phyloP scores from a whole-genome alignment of 2,797 vertebrate species.

The Cyclura pinguis region DNA sequence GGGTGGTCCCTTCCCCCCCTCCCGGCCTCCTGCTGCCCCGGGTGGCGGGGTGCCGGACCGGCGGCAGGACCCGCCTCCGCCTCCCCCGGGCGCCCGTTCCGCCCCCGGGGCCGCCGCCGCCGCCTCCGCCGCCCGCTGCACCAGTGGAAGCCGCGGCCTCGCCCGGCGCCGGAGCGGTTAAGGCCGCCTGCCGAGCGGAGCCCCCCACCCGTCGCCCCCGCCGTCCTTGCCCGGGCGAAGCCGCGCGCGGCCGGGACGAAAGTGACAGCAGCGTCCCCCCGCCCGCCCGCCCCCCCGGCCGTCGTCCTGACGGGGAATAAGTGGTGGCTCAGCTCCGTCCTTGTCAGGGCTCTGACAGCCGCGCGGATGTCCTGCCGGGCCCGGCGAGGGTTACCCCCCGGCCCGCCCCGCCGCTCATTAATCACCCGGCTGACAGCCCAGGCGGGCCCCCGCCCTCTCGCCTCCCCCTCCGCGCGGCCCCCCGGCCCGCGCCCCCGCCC shows the following conservation, averaged over 20 bases:
- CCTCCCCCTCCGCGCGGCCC: constrained; percentile 89
- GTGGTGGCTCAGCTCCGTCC: constrained; percentile 99
- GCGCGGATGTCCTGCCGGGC: constrained; percentile 98
- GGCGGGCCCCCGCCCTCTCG: constrained; percentile 79
- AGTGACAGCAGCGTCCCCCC: constrained; percentile 93
- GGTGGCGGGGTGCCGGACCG: too few relatives aligned
- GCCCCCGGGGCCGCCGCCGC: too few relatives aligned
- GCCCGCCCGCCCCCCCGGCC: constrained; percentile 93
- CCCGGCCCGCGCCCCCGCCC: constrained; percentile 83
- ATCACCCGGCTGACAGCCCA: constrained; percentile 99
- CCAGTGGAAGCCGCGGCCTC: too few relatives aligned
- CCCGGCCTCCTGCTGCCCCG: too few relatives aligned
- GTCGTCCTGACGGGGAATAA: constrained; percentile 99
- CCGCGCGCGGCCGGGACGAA: constrained; percentile 89
- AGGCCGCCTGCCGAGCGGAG: constrained; percentile 77
- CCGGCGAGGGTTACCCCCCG: constrained; percentile 99
- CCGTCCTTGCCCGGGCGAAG: constrained; percentile 80
- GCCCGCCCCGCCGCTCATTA: constrained; percentile 98
- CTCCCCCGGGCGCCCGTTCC: too few relatives aligned
- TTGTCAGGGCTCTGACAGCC: constrained; percentile 99
- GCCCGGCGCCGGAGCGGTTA: too few relatives aligned
- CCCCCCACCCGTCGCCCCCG: constrained; percentile 84
- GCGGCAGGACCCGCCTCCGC: too few relatives aligned
- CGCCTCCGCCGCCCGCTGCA: too few relatives aligned
- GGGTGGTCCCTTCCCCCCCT: too few relatives aligned